phyloP scores from a whole-genome alignment of 2,113 vertebrate species.

The Hippocampus zosterae region DNA sequence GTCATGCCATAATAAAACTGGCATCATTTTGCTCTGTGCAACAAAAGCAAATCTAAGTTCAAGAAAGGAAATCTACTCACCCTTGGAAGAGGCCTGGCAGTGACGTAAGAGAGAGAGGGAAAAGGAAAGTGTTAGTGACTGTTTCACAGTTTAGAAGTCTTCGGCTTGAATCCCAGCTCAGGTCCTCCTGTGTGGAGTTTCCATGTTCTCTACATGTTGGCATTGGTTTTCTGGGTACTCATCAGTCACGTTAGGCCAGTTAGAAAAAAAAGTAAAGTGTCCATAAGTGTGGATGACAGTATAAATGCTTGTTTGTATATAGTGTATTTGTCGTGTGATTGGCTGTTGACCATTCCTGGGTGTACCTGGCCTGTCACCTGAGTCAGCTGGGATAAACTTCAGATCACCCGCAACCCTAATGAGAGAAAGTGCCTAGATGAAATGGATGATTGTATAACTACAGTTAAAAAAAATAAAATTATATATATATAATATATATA shows the following conservation, averaged over 20 bases:
- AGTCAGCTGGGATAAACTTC: not conserved
- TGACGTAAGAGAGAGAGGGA: not conserved
- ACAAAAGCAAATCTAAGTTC: not conserved
- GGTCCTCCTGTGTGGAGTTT: not conserved
- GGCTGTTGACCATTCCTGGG: not conserved
- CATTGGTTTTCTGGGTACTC: no score
- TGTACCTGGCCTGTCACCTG: not conserved
- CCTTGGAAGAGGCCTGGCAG: not conserved
- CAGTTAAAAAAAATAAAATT: not conserved
- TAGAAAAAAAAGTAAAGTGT: no score
- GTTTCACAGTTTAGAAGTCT: not conserved
- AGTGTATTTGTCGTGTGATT: not conserved
- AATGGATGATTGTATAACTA: not conserved
- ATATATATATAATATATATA: no score
- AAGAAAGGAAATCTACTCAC: not conserved
- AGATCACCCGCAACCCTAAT: not conserved
- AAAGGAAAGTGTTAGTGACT: not conserved
- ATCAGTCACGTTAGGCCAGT: no score
- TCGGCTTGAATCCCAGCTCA: not conserved
- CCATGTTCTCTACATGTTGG: no score
- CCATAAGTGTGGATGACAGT: no score
- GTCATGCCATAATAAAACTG: not conserved
- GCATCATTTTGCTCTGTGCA: not conserved
- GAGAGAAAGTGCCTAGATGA: not conserved
- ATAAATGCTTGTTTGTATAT: not conserved